Evolutionary conservation across 1,140 invertebrate genomes (phyloP).

Genomic region (roundworm (Caenorhabditis elegans)): WBcel235 BX284606.5:5500501-5501000

Average conservation of each 20-base stretch:
- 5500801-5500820: conserved; percentile 40
- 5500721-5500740: conserved; percentile 21
- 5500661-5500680: conserved; percentile 46
- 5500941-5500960: conserved; percentile 16
- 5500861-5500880: conserved; percentile 14
- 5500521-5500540: conserved; percentile 51
- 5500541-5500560: conserved; percentile 29
- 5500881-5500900: background rate
- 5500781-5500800: conserved; percentile 49
- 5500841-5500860: conserved; percentile 14
- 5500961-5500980: conserved; percentile 13
- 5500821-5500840: conserved; percentile 18
- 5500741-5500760: background rate
- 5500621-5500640: conserved; percentile 51
- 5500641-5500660: conserved; percentile 57
- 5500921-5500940: conserved; percentile 25
- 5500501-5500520: conserved; percentile 59
- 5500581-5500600: conserved; percentile 46
- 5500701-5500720: background rate
- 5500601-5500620: conserved; percentile 55
- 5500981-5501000: conserved; percentile 30
- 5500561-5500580: background rate
- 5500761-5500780: conserved; percentile 40
- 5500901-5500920: conserved; percentile 29
- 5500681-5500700: conserved; percentile 38